phyloP scores from a whole-genome alignment of 1,140 invertebrate species.

The Cecropterus lyciades region DNA sequence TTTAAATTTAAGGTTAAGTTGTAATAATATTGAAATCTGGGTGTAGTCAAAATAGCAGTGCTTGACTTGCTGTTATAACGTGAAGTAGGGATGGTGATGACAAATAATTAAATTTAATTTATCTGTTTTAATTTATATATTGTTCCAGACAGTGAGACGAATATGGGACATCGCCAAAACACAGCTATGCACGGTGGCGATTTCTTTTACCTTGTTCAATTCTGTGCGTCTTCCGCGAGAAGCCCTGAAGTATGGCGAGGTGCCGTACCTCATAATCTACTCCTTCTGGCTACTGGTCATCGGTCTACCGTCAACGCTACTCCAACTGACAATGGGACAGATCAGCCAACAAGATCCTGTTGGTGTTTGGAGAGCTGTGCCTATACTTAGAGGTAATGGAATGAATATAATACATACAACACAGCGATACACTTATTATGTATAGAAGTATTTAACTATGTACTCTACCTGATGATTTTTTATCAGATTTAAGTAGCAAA shows the following conservation, averaged over 20 bases:
- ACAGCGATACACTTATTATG: no score
- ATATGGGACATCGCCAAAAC: constrained; percentile 62
- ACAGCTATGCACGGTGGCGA: constrained; percentile 71
- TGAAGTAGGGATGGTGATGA: no score
- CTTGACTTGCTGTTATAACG: no score
- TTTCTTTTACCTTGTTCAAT: constrained; percentile 71
- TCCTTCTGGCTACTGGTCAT: constrained; percentile 68
- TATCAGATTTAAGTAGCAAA: no score
- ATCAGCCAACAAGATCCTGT: constrained; percentile 74
- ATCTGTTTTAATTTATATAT: constrained; percentile 31
- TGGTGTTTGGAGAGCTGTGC: constrained; percentile 77
- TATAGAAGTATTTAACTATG: no score
- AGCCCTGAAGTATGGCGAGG: constrained; percentile 67
- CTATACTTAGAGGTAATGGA: constrained; percentile 69
- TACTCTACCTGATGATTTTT: no score
- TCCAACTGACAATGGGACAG: constrained; percentile 74
- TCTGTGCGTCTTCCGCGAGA: constrained; percentile 66
- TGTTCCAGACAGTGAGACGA: constrained; percentile 70
- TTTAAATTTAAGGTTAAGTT: no score
- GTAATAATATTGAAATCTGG: no score
- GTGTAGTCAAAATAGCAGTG: no score
- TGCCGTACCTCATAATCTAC: constrained; percentile 71
- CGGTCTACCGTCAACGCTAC: constrained; percentile 60
- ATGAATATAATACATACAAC: no score
- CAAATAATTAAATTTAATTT: no score